Base-by-base conservation (phyloP, 1,140 invertebrate genomes). In the Lucilia sericata region DNA sequence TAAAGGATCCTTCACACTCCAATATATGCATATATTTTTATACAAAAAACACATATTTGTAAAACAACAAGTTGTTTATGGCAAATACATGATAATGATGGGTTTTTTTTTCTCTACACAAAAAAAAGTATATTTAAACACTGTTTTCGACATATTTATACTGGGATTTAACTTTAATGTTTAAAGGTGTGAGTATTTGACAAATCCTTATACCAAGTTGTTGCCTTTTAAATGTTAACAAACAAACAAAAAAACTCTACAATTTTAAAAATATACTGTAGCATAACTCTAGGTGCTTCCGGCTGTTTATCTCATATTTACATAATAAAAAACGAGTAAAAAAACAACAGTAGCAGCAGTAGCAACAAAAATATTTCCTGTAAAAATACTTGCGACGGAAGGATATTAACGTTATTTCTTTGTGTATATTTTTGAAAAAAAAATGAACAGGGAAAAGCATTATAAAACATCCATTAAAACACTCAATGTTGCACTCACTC, bases 301-400 rank as follows among this genome's bases (percentile, higher is more conserved):
- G 82, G 82, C 51, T 83, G 82, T 83, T 83, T 83, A 83, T 83
- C 34, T 83, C 21, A 83, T 83, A 83, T 83, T 83, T 83, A 83
- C 82, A 83, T 83, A 83, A 83, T 83, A 83, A 83, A n/a, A 74
- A 83, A 83, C 14, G 17, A 13, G 4, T 5, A 25, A 70, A 70
- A 70, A 21, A 21, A 21, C 17, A 21, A 21, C 10, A 36, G 14
- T 36, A 13, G 10, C 17, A 21, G 9, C 10, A 36, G 14, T 36
- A 13, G 10, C 10, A 36, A 10, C 30, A 47, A 19, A 76, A 8
- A 42, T 42, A 42, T 76, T 19, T 47, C 30, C 42, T 42, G 75
- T 47, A 19, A n/a, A 76, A 76, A 76, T 76, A 19, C 30, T 76
- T 76, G 75, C 30, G 75, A 76, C 75, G 75, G 75, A 76, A 76